Base-by-base conservation (phyloP, 1,140 invertebrate genomes). In the Tetragonula clypearis region DNA sequence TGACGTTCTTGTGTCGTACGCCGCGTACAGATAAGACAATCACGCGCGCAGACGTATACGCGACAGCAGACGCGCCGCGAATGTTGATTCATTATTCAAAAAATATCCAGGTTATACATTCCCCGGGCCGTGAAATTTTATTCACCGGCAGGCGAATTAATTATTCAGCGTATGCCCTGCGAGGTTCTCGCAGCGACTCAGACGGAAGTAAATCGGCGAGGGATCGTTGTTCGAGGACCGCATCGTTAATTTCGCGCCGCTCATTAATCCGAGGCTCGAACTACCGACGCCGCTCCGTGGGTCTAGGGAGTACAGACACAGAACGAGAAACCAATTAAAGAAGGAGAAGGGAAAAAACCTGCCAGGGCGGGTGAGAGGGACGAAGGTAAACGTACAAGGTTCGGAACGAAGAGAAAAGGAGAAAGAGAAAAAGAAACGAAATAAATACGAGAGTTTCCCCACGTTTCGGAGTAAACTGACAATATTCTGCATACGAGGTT, bases 171-270 rank as follows among this genome's bases (percentile, higher is more conserved):
- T 26, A 60, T 76, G 14, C 14, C 21, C 41, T 9, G 41, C 6
- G 55, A 15, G 30, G 35, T 60, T 60, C 8, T 49, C 21, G 6
- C 6, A 76, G 58, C 30, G 55, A 76, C 56, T 60, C 26, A 60
- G 56, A 76, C 65, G 21, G 56, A 15, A 23, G 56, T 21, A 35
- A 35, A 58, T 56, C 30, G 26, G 30, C 26, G 26, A 60, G 55
- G 30, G 56, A 76, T 60, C 74, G 55, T 60, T 35, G 74, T 76
- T 76, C 74, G 74, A 60, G 55, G 56, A 60, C 74, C 74, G 56
- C 74, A 21, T 76, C 74, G 56, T 76, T 76, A 76, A 76, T 76
- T 60, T 76, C 56, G 56, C 56, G 56, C 23, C 74, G 56, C 55
- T 76, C 74, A 60, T 60, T 76, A 76, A 60, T 35, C 26, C 56